Base-by-base conservation (phyloP, 1,140 invertebrate species). In the Drosophila insularis region DNA sequence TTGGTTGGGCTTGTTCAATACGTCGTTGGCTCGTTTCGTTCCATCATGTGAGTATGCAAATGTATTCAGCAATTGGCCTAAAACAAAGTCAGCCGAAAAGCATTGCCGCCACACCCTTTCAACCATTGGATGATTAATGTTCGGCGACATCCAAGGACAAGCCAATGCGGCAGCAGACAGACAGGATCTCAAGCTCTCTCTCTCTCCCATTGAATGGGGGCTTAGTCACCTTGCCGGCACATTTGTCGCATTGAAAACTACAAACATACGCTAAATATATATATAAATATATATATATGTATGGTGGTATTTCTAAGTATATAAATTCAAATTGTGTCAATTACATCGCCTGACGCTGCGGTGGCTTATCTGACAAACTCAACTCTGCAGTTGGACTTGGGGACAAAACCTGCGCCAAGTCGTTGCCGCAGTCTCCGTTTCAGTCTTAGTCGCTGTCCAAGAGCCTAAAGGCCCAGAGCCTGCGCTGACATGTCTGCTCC, bases 321-420 rank as follows among this genome's bases (percentile, higher is more conserved):
- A 87, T 87, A 89, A 87, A 87, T 87, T 87, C 80, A 87, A 87
- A 87, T 87, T 87, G 84, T 87, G 84, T 87, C 84, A 89, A 89
- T 87, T 87, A 87, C 81, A 76, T 87, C 66, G 69, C 82, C 14
- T 58, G 55, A 58, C 60, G 84, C 80, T 63, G 79, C 76, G 72
- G 62, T 53, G 46, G 62, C 71, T 63, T 68, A 63, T 69, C 74
- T 77, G 74, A 78, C 74, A 78, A 78, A 77, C 74, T 62, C 58
- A 73, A 63, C 64, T 50, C 43, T 54, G 64, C 63, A 68, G 74
- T 63, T 53, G 60, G 23, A 78, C 69, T 71, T 63, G 66, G 65
- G 65, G 65, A 74, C 40, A 75, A 81, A 80, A 77, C 70, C 75
- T 82, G 74, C 78, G 50, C 37, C 58, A n/a, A 74, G 39, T 75